phyloP scores from a whole-genome alignment of 2,888 invertebrate genomes.

The Spisula subtruncata region DNA sequence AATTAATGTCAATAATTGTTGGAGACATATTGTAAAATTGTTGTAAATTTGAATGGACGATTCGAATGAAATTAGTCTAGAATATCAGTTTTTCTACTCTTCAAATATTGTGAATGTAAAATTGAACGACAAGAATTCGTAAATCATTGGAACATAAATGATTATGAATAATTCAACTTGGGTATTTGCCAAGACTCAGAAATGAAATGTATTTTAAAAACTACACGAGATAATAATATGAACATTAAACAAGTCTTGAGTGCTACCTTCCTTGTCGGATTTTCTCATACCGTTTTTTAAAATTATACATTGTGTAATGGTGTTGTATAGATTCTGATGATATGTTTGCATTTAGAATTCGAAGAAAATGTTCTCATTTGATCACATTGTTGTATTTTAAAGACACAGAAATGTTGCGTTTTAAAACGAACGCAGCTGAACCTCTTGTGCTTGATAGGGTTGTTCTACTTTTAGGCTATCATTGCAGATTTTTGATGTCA shows the following conservation, averaged over 20 bases:
- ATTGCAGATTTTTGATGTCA: too few species aligned
- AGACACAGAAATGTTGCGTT: too few species aligned
- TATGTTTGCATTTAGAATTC: not conserved
- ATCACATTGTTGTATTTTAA: not conserved
- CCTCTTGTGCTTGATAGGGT: too few species aligned
- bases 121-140: not conserved
- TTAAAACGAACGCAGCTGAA: too few species aligned
- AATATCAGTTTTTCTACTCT: not conserved
- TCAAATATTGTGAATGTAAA: not conserved
- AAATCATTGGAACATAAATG: not conserved
- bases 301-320: not conserved
- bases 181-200: not conserved
- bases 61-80: too few species aligned
- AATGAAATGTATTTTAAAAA: not conserved
- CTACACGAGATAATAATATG: not conserved
- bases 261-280: too few species aligned
- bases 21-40: too few species aligned
- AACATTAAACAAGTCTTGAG: not conserved
- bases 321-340: not conserved
- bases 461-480: too few species aligned
- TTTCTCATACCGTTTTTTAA: too few species aligned
- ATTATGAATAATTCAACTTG: conserved; percentile 13
- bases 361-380: too few species aligned
- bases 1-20: too few species aligned
- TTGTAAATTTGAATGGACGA: too few species aligned